phyloP scores from a whole-genome alignment of 2,888 invertebrate species.

The Erebia aethiops region DNA sequence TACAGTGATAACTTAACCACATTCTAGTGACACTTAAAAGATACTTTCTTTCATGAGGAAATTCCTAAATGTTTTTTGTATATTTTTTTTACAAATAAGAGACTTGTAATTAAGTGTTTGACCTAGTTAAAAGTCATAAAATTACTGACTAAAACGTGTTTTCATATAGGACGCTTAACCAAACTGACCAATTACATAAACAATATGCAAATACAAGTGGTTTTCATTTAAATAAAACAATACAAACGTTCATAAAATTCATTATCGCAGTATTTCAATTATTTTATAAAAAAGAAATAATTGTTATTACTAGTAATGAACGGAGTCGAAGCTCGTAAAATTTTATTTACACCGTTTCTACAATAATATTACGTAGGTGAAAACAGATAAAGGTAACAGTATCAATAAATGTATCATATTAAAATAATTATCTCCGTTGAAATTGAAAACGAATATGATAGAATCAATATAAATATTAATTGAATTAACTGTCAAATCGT shows the following conservation, averaged over 20 bases:
- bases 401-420: conserved; percentile 27
- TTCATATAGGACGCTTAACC: neutral
- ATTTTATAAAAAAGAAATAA: conserved; percentile 29
- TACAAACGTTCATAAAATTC: conserved; percentile 30
- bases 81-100: no score
- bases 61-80: no score
- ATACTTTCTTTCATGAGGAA: no score
- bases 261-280: conserved; percentile 32
- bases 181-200: neutral
- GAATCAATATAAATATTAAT: no score
- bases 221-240: conserved; percentile 23
- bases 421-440: conserved; percentile 26
- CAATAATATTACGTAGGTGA: conserved; percentile 34
- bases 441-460: conserved; percentile 6
- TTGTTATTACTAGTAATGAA: conserved; percentile 37
- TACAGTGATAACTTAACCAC: no score
- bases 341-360: conserved; percentile 33
- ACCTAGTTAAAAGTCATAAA: neutral
- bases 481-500: no score
- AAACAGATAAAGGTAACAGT: conserved; percentile 31
- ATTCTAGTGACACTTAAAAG: no score
- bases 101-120: no score
- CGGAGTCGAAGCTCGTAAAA: conserved; percentile 37
- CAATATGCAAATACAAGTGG: conserved; percentile 2
- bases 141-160: neutral